Percentiles rank a stretch among this genome's conserved stretches.
Conservation (phyloP, 2,888 invertebrate genomes). For the Syritta pipiens region DNA sequence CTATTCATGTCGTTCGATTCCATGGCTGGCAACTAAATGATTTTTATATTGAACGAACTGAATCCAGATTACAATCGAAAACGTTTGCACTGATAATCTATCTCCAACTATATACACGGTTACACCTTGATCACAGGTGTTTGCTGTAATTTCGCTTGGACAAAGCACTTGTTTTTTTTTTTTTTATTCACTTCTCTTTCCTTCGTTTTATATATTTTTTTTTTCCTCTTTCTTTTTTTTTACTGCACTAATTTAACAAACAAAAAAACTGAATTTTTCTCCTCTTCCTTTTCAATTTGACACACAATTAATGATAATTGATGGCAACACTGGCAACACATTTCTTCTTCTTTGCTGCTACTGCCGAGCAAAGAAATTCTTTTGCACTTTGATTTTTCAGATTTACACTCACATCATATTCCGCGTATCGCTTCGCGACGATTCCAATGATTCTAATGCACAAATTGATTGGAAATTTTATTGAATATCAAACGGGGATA, state of each 20-base stretch:
- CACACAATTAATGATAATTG: slow-evolving; percentile 51
- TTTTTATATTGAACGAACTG: too few relatives aligned
- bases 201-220: not conserved
- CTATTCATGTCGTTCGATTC: slow-evolving; percentile 48
- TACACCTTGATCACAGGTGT: slow-evolving; percentile 34
- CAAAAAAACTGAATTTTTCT: slow-evolving; percentile 40
- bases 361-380: slow-evolving; percentile 54
- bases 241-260: slow-evolving; percentile 56
- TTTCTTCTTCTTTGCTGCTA: slow-evolving; percentile 58
- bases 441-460: slow-evolving; percentile 9
- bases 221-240: not conserved
- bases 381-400: slow-evolving; percentile 48
- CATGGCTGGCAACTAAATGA: slow-evolving; percentile 25
- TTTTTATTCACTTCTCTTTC: slow-evolving; percentile 1
- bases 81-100: not conserved
- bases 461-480: slow-evolving; percentile 34
- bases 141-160: slow-evolving; percentile 33
- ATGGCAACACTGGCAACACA: slow-evolving; percentile 67
- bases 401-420: slow-evolving; percentile 35
- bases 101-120: not conserved
- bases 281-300: slow-evolving; percentile 41
- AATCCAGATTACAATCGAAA: not conserved
- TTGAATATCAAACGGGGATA: slow-evolving; percentile 21
- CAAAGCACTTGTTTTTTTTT: slow-evolving; percentile 39
- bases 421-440: slow-evolving; percentile 29